phyloP scores from a whole-genome alignment of 2,888 invertebrate species.

The Drosophila fulvimacula region DNA sequence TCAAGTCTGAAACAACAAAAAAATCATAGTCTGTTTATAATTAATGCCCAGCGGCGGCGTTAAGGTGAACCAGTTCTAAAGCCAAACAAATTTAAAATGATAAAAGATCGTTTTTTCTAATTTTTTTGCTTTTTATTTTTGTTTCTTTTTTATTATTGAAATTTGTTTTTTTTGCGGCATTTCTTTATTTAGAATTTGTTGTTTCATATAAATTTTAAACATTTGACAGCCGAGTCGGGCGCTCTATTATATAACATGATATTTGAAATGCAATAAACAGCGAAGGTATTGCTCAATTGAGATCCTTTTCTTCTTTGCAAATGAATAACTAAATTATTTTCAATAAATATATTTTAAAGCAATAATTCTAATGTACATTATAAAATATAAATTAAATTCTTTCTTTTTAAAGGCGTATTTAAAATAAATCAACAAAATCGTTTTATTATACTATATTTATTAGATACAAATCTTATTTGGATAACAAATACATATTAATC shows the following conservation, averaged over 20 bases:
- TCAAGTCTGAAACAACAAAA: conserved; percentile 1
- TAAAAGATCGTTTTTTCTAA: conserved; percentile 11
- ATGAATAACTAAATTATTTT: not conserved
- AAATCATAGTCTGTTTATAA: conserved; percentile 31
- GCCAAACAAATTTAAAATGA: conserved; percentile 26
- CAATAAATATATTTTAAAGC: not conserved
- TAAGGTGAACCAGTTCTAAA: conserved; percentile 61
- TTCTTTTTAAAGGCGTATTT: not conserved
- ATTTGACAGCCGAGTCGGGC: conserved; percentile 3
- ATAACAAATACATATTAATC: not conserved
- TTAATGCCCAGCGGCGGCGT: conserved; percentile 32
- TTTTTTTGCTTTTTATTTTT: conserved; percentile 1
- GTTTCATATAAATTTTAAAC: conserved; percentile 27
- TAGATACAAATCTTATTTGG: not conserved
- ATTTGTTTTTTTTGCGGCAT: conserved; percentile 11
- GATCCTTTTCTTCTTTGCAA: not conserved
- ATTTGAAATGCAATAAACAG: conserved; percentile 27
- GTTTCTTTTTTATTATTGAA: conserved; percentile 6
- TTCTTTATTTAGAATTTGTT: conserved; percentile 34
- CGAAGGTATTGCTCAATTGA: not conserved
- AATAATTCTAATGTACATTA: not conserved
- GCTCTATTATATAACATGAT: conserved; percentile 21
- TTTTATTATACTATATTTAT: not conserved
- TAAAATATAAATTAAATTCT: not conserved
- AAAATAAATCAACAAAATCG: not conserved